Evolutionary conservation across 2,113 vertebrate genomes (phyloP).

Genomic region (Circaetus gallicus): DNA sequence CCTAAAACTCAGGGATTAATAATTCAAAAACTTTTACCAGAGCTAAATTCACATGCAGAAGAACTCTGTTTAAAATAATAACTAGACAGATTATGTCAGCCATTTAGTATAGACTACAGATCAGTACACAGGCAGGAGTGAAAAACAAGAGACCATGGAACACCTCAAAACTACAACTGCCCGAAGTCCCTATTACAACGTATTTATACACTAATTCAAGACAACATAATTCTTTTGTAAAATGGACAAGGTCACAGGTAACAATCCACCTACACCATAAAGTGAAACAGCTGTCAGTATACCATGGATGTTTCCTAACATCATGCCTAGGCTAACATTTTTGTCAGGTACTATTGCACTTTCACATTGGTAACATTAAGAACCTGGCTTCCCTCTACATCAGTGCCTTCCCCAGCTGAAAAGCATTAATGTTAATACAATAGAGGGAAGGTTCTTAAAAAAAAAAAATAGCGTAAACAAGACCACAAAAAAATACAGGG

Average conservation of each 20-base stretch:
- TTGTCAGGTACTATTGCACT: background rate
- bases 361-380: background rate
- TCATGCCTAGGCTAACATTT: background rate
- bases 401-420: background rate
- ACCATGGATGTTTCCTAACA: background rate
- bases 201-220: background rate
- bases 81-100: background rate
- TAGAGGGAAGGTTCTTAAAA: background rate
- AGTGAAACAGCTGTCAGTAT: background rate
- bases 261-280: background rate
- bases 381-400: rapidly evolving
- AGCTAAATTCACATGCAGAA: background rate
- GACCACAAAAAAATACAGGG: background rate
- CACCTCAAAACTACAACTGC: background rate
- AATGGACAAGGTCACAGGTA: background rate
- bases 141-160: background rate
- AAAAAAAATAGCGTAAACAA: background rate
- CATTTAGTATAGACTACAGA: background rate
- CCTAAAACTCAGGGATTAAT: background rate
- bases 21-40: background rate
- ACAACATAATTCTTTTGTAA: background rate
- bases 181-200: rapidly evolving
- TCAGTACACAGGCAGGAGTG: background rate
- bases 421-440: background rate
- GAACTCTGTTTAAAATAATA: background rate